phyloP scores from a whole-genome alignment of 1,140 invertebrate genomes.

The Eumaeus atala region DNA sequence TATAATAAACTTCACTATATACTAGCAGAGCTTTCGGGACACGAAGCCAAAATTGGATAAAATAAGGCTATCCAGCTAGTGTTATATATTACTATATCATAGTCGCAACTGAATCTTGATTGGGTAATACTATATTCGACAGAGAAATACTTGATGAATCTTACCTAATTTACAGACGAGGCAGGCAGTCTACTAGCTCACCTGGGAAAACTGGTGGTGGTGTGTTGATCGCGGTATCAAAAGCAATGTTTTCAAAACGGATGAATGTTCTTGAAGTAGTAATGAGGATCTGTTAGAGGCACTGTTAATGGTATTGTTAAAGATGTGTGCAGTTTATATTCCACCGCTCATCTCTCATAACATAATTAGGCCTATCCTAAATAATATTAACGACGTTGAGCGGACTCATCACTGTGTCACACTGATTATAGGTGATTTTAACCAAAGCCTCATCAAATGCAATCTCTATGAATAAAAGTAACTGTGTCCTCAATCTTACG shows the following conservation, averaged over 20 bases:
- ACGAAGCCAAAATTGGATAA: too few species aligned
- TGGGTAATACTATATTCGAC: slow-evolving; percentile 21
- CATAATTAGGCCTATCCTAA: not conserved
- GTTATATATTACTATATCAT: slow-evolving; percentile 27
- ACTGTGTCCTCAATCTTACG: not conserved
- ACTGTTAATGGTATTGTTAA: not conserved
- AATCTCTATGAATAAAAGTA: not conserved
- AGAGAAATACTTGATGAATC: slow-evolving; percentile 22
- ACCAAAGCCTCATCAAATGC: not conserved
- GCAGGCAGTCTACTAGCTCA: too few species aligned
- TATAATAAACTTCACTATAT: too few species aligned
- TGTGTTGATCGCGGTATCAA: slow-evolving; percentile 23
- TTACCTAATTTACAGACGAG: slow-evolving; percentile 24
- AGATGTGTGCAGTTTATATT: slow-evolving; percentile 14
- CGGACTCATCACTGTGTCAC: not conserved
- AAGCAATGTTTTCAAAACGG: slow-evolving; percentile 14
- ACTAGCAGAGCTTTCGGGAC: too few species aligned
- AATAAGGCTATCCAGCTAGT: slow-evolving; percentile 5
- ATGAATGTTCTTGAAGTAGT: slow-evolving; percentile 14
- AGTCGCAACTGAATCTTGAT: slow-evolving; percentile 27
- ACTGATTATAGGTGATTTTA: not conserved
- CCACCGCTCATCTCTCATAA: slow-evolving; percentile 14
- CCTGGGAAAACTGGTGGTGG: slow-evolving; percentile 22
- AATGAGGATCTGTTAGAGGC: slow-evolving; percentile 12
- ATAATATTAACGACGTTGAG: not conserved